phyloP scores from a whole-genome alignment of 2,888 invertebrate species.

The Acrobasis repandana region DNA sequence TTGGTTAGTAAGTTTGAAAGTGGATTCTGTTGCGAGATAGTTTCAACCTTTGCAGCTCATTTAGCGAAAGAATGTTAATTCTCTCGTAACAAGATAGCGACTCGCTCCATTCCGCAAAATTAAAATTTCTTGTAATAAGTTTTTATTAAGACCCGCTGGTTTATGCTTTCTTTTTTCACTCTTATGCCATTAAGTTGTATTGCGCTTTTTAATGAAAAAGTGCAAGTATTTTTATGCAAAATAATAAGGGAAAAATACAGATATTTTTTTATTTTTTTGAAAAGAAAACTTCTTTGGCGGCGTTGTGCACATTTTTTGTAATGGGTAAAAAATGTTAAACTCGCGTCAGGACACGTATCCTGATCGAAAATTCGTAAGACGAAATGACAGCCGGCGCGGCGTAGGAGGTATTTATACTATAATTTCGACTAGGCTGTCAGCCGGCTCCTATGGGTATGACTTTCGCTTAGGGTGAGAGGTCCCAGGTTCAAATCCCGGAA shows the following conservation, averaged over 20 bases:
- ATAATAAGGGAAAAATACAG: not conserved
- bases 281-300: too few relatives aligned
- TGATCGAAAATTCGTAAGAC: too few relatives aligned
- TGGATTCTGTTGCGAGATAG: constrained; percentile 1
- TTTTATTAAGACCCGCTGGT: constrained; percentile 16
- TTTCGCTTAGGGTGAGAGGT: too few relatives aligned
- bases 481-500: too few relatives aligned
- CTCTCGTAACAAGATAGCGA: constrained; percentile 20
- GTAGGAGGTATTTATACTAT: too few relatives aligned
- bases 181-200: constrained; percentile 3
- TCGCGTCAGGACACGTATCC: too few relatives aligned
- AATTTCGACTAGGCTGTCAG: too few relatives aligned
- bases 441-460: too few relatives aligned
- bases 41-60: constrained; percentile 19
- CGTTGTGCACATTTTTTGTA: too few relatives aligned
- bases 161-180: not conserved
- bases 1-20: not conserved
- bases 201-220: not conserved
- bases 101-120: constrained; percentile 14
- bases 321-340: too few relatives aligned
- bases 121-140: constrained; percentile 19
- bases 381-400: too few relatives aligned
- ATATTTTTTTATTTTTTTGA: too few relatives aligned
- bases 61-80: constrained; percentile 21
- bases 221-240: not conserved